phyloP scores from a whole-genome alignment of 2,113 vertebrate species.

The Mesoclemmys tuberculata region DNA sequence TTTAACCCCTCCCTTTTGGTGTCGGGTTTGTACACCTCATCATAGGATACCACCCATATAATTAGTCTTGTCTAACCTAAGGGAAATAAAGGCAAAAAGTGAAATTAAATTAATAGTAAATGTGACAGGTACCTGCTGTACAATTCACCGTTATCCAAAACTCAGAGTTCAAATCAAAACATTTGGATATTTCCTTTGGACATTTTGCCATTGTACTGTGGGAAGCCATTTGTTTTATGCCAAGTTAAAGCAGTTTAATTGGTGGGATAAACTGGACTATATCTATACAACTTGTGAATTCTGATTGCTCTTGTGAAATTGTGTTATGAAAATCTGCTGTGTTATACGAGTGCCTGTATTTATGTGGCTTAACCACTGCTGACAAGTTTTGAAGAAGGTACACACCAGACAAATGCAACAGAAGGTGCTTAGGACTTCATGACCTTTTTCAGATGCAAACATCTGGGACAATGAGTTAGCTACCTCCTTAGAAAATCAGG shows the following conservation, averaged over 20 bases:
- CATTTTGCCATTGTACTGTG: slow-evolving; percentile 44
- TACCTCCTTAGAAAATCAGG: neutral
- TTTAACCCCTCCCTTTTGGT: no score
- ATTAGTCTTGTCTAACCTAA: no score
- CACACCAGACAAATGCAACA: no score
- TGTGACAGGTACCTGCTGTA: neutral
- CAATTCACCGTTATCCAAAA: neutral
- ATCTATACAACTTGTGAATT: no score
- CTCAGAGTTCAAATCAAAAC: slow-evolving; percentile 23
- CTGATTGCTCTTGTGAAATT: neutral
- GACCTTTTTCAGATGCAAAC: neutral
- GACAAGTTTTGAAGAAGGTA: no score
- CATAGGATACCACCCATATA: no score
- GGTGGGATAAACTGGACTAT: neutral
- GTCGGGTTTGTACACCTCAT: no score
- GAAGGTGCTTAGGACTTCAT: neutral
- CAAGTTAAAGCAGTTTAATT: slow-evolving; percentile 44
- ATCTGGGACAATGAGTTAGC: neutral
- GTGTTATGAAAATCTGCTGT: neutral
- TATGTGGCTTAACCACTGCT: no score
- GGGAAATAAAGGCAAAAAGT: no score
- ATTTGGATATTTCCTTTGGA: slow-evolving; percentile 57
- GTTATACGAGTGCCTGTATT: neutral
- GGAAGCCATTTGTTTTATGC: neutral
- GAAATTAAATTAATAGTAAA: neutral